These are phyloP conservation scores for Drosophila arizonae DNA, from an alignment of 1,140 invertebrate species.

Conservation along the genomic window DNA sequence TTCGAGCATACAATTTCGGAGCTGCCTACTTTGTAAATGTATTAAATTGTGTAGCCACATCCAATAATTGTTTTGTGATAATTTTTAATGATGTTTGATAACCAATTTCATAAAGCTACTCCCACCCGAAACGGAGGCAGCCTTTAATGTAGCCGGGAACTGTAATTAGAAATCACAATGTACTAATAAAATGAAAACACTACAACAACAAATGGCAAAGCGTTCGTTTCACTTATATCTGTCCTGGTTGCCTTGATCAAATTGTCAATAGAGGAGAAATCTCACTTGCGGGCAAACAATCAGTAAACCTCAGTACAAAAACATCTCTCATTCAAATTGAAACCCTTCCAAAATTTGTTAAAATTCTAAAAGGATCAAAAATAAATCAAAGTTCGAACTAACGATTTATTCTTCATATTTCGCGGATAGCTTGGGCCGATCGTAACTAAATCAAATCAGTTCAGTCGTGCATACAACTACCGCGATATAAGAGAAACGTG, in stretches of 20 bases:
- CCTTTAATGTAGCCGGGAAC: constrained; percentile 37
- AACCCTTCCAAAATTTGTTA: constrained; percentile 68
- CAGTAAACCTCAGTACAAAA: constrained; percentile 54
- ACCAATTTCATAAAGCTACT: constrained; percentile 50
- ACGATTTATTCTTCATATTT: constrained; percentile 72
- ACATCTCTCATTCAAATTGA: constrained; percentile 70
- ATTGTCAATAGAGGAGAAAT: constrained; percentile 10
- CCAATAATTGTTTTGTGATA: constrained; percentile 81
- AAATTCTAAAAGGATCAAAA: constrained; percentile 80
- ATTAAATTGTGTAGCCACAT: constrained; percentile 72
- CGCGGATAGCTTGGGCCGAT: constrained; percentile 57
- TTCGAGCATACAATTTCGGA: constrained; percentile 27
- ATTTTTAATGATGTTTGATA: constrained; percentile 78
- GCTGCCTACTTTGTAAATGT: constrained; percentile 48
- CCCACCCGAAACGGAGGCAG: constrained; percentile 18
- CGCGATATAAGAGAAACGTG: constrained; percentile 54
- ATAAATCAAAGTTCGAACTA: constrained; percentile 73
- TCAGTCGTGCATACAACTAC: constrained; percentile 39
- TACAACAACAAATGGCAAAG: background rate
- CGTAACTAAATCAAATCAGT: constrained; percentile 48
- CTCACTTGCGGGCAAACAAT: background rate
- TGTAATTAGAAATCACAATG: constrained; percentile 64
- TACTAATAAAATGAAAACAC: constrained; percentile 16
- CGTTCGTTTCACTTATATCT: background rate
- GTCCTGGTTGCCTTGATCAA: constrained; percentile 3